Conservation (phyloP, 2,113 vertebrate species). For the Microcebus jonahi region DNA sequence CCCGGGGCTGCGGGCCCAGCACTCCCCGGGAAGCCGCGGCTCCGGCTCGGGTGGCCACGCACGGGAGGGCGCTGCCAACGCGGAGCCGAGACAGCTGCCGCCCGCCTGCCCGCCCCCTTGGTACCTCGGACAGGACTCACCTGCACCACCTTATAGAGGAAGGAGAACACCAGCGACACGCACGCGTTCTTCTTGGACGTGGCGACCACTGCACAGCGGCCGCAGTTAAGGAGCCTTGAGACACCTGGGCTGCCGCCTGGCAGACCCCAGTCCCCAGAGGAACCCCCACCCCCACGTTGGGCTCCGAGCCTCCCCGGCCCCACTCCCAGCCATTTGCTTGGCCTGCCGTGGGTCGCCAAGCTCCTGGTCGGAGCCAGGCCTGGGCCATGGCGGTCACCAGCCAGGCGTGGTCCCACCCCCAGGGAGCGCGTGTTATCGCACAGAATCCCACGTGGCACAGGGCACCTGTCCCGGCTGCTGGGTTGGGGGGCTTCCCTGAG, state of each 20-base stretch:
- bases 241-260: neutral
- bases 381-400: too few species aligned
- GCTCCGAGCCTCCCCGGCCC: neutral
- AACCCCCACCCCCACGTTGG: too few species aligned
- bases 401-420: fast-evolving
- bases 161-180: slow-evolving; percentile 97
- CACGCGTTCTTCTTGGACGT: slow-evolving; percentile 99
- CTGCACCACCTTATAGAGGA: slow-evolving; percentile 99
- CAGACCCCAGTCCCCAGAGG: fast-evolving
- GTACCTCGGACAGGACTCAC: slow-evolving; percentile 79
- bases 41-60: neutral
- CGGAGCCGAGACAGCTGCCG: fast-evolving
- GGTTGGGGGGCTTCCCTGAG: too few species aligned
- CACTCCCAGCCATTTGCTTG: neutral
- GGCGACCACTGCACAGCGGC: slow-evolving; percentile 91
- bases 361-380: neutral
- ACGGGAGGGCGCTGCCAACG: too few species aligned
- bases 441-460: neutral
- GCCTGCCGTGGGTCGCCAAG: neutral
- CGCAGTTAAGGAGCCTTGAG: slow-evolving; percentile 82
- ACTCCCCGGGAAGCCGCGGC: neutral
- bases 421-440: neutral
- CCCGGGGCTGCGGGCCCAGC: neutral
- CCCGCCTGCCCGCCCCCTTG: fast-evolving
- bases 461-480: fast-evolving